These are phyloP conservation scores for Ypsolopha scabrella DNA, from an alignment of 2,888 invertebrate genomes.

Conservation along the genomic window DNA sequence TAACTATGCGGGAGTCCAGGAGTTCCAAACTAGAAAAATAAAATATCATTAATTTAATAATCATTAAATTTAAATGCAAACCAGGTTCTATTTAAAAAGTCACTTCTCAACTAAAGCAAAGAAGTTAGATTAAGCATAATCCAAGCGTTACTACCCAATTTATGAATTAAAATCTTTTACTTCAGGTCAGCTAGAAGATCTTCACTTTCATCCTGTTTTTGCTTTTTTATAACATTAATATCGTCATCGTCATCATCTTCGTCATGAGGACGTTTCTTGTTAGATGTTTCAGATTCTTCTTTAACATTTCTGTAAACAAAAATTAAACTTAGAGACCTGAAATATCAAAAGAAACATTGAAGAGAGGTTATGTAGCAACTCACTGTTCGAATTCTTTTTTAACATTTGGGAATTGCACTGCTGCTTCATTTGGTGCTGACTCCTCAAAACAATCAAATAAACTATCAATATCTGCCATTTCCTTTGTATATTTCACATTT, in stretches of 20 bases:
- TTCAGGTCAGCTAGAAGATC: slow-evolving; percentile 48
- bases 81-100: no score
- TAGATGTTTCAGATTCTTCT: slow-evolving; percentile 17
- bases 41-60: no score
- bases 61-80: no score
- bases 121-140: no score
- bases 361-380: slow-evolving; percentile 31
- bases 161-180: slow-evolving; percentile 22
- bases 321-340: neutral
- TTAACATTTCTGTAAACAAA: slow-evolving; percentile 17
- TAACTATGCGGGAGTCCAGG: slow-evolving; percentile 82
- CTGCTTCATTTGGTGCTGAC: slow-evolving; percentile 24
- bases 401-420: slow-evolving; percentile 35
- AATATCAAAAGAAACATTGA: slow-evolving; percentile 4
- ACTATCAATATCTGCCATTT: slow-evolving; percentile 43
- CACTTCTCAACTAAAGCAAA: no score
- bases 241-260: slow-evolving; percentile 32
- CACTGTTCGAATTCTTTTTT: slow-evolving; percentile 28
- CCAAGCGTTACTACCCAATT: no score
- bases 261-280: slow-evolving; percentile 44
- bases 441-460: slow-evolving; percentile 61
- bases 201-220: slow-evolving; percentile 30
- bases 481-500: neutral
- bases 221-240: slow-evolving; percentile 41
- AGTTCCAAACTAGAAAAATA: slow-evolving; percentile 75